Evolutionary conservation across 2,113 vertebrate genomes (phyloP).

Genomic region (human): GRCh38 chr3:3808501-3809000

Average conservation of each 20-base stretch:
- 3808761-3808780: not conserved
- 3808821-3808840: not conserved
- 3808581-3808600: not conserved
- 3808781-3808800: not conserved
- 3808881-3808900: not conserved
- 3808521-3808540: not conserved
- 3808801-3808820: not conserved
- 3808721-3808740: not conserved
- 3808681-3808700: not conserved
- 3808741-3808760: not conserved
- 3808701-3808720: not conserved
- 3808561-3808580: not conserved
- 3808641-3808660: not conserved
- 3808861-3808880: not conserved
- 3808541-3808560: not conserved
- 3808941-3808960: not conserved
- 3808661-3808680: not conserved
- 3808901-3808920: not conserved
- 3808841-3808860: constrained; percentile 31
- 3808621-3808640: not conserved
- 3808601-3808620: not conserved
- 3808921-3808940: not conserved
- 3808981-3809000: not conserved
- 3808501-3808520: not conserved
- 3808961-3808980: not conserved